These are phyloP conservation scores for Montipora foliosa DNA, from an alignment of 64 coral and sea anemone genomes.

Conservation along the genomic window DNA sequence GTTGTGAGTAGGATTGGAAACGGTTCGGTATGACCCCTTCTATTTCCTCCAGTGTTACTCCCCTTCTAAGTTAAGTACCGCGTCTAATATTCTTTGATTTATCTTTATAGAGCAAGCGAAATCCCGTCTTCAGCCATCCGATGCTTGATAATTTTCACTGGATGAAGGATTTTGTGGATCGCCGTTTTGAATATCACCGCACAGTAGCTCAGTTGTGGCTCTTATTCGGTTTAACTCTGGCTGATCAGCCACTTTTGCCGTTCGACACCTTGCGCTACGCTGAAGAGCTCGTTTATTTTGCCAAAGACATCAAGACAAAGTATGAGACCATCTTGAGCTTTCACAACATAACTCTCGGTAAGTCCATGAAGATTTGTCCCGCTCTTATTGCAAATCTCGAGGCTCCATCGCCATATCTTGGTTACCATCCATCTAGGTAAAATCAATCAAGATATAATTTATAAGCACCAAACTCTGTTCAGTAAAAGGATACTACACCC, in stretches of 20 bases:
- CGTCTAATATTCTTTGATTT: neutral
- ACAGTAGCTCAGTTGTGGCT: slow-evolving; percentile 74
- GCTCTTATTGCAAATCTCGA: too few relatives aligned
- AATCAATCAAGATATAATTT: too few relatives aligned
- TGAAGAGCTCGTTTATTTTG: slow-evolving; percentile 43
- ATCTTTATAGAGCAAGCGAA: neutral
- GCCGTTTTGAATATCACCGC: slow-evolving; percentile 73
- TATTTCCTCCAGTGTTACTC: too few relatives aligned
- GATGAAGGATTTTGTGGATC: slow-evolving; percentile 92
- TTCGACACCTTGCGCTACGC: slow-evolving; percentile 77
- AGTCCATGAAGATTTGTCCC: slow-evolving; percentile 2
- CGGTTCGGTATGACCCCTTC: too few relatives aligned
- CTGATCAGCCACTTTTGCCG: slow-evolving; percentile 66
- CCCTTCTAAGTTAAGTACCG: too few relatives aligned
- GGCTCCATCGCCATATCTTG: too few relatives aligned
- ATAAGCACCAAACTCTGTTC: too few relatives aligned
- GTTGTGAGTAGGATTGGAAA: too few relatives aligned
- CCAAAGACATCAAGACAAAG: slow-evolving; percentile 35
- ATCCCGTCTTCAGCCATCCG: slow-evolving; percentile 83
- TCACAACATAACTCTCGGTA: slow-evolving; percentile 80
- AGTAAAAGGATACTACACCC: too few relatives aligned
- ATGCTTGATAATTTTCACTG: slow-evolving; percentile 85
- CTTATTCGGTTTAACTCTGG: slow-evolving; percentile 21
- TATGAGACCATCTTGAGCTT: slow-evolving; percentile 40
- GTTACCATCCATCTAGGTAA: too few relatives aligned